These are phyloP conservation scores for Symphodus melops DNA, from an alignment of 2,113 vertebrate species.

Conservation along the genomic window DNA sequence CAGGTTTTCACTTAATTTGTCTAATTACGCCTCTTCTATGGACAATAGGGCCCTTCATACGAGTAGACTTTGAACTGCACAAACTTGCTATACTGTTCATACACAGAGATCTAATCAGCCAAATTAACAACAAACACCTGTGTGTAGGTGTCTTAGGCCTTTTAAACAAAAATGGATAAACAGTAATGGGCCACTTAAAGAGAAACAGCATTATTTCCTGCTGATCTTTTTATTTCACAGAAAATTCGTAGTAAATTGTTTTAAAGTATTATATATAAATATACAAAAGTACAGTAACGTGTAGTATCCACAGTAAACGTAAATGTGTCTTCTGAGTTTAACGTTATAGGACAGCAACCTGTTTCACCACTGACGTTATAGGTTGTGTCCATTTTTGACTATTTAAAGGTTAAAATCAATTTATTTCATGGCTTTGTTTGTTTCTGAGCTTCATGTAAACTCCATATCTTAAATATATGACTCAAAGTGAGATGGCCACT, in stretches of 20 bases:
- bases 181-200: too few relatives aligned
- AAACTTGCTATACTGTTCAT: too few relatives aligned
- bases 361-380: background rate
- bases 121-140: too few relatives aligned
- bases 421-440: background rate
- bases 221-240: background rate
- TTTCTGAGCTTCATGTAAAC: background rate
- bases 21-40: background rate
- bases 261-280: background rate
- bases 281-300: background rate
- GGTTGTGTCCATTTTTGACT: background rate
- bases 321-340: too few relatives aligned
- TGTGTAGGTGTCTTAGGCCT: too few relatives aligned
- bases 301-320: background rate
- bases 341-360: background rate
- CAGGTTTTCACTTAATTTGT: background rate
- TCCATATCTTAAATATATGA: constrained; percentile 10
- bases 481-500: constrained; percentile 1
- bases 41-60: too few relatives aligned
- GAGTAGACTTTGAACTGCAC: too few relatives aligned
- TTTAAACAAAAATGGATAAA: too few relatives aligned
- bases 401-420: background rate
- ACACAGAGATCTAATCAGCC: too few relatives aligned
- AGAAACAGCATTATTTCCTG: too few relatives aligned
- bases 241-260: background rate